Evolutionary conservation across 92 coral and sea anemone species (phyloP).

Genomic region (Meandrina meandrites): DNA sequence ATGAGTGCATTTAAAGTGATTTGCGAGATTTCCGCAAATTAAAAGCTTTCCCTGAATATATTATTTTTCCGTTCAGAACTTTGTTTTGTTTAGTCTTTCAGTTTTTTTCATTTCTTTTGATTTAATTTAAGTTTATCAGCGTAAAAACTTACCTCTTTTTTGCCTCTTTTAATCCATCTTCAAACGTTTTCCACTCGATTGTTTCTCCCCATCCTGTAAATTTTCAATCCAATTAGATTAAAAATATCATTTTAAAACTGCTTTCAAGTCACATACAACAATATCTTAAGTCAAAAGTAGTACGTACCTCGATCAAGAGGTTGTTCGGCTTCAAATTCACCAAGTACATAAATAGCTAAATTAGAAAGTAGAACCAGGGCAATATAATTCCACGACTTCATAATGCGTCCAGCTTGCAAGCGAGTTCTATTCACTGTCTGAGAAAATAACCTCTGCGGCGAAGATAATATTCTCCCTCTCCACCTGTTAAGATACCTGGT

Average conservation of each 20-base stretch:
- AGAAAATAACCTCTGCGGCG: neutral
- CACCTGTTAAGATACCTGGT: slow-evolving; percentile 34
- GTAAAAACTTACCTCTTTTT: slow-evolving; percentile 78
- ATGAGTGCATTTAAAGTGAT: neutral
- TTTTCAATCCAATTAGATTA: neutral
- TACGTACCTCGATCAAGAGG: slow-evolving; percentile 40
- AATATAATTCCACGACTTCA: slow-evolving; percentile 13
- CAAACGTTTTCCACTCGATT: slow-evolving; percentile 73
- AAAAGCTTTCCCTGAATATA: neutral
- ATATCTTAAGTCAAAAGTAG: neutral
- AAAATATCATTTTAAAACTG: neutral
- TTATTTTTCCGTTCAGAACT: neutral
- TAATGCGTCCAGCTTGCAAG: neutral
- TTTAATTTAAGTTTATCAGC: neutral
- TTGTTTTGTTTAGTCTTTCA: neutral
- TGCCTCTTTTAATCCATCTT: slow-evolving; percentile 71
- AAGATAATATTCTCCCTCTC: slow-evolving; percentile 14
- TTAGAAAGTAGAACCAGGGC: slow-evolving; percentile 1
- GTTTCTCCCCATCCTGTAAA: slow-evolving; percentile 79
- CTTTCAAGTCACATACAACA: neutral
- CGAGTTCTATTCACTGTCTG: neutral
- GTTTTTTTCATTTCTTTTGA: neutral
- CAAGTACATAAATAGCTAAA: slow-evolving; percentile 11
- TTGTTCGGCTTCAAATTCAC: slow-evolving; percentile 28
- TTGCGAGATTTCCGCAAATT: neutral